Evolutionary conservation across 1,140 invertebrate species (phyloP).

Genomic region (Xylocopa sonorina): DNA sequence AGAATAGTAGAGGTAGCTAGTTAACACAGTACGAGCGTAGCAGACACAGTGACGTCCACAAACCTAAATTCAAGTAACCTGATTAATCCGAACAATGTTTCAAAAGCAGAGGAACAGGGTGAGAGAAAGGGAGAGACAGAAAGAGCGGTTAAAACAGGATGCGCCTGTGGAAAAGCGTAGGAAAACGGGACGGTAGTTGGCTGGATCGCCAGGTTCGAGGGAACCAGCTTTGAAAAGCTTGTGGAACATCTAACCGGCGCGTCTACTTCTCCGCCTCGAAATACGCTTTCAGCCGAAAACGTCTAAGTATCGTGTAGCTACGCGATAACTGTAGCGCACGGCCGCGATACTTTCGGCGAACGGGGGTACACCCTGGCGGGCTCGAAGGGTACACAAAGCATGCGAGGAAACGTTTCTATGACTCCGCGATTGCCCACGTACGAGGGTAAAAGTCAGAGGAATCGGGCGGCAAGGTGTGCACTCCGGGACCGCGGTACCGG

Average conservation of each 20-base stretch:
- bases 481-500: constrained; percentile 41
- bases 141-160: background rate
- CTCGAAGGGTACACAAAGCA: constrained; percentile 35
- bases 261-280: constrained; percentile 32
- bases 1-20: too few species aligned
- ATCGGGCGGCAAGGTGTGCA: constrained; percentile 45
- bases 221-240: constrained; percentile 57
- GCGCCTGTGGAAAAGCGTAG: too few species aligned
- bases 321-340: constrained; percentile 51
- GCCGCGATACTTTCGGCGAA: constrained; percentile 45
- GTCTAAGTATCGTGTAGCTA: constrained; percentile 65
- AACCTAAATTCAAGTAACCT: too few species aligned
- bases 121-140: too few species aligned
- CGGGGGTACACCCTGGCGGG: constrained; percentile 17
- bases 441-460: constrained; percentile 48
- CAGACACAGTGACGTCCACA: too few species aligned
- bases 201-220: constrained; percentile 42
- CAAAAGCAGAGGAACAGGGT: too few species aligned
- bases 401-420: constrained; percentile 51
- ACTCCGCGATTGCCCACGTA: constrained; percentile 53
- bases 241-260: constrained; percentile 30
- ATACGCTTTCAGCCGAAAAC: constrained; percentile 36
- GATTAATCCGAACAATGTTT: too few species aligned
- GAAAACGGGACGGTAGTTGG: background rate
- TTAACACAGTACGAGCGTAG: too few species aligned